Evolutionary conservation across 2,797 vertebrate genomes (phyloP), one percentile per base, ranked within the genome.

Genomic region (Anguilla obscura): DNA sequence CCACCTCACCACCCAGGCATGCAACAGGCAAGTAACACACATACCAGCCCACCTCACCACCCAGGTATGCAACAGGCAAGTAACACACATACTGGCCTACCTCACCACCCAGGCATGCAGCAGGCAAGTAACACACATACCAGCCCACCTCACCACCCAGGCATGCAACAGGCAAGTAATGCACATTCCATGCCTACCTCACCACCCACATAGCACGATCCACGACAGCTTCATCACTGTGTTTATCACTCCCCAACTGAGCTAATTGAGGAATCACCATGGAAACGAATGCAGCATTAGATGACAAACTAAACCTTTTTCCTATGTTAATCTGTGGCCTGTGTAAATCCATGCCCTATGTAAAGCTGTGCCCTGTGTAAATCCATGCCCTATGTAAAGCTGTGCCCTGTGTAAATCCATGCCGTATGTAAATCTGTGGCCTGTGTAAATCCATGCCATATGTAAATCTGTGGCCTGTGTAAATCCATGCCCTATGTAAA

Each of bases 1-100:
- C 97, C 98, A 0, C 97, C 97, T 5, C 98, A 97, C 93, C 98
- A 98, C 94, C 96, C 97, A 0, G 97, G 97, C 60, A 96, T 99
- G 93, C 98, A 98, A 93, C 98, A 98, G 98, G 98, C 98, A 94
- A 91, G 87, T 27, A 63, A 14, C 69, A 71, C 63, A n/a, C 4
- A 66, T 66, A 66, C 21, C 24, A 24, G 4, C 7, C n/a, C 63
- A 24, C 24, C 21, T 66, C 63, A 66, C 24, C 7, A 66, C 63
- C 63, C n/a, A 27, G 24, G 24, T 16, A n/a, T 66, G 63, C 63
- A 66, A 27, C 21, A 27, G 63, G 98, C 98, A 94, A 91, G 63
- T 66, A 66, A 27, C 63, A 30, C 66, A 69, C 24, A 27, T 71
- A 27, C 21, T 1, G 8, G 7, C 6, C 9, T 24, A 71, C 6